Percentiles rank a stretch among this genome's conserved stretches.
Evolutionary conservation across 2,888 invertebrate species (phyloP).

Genomic region (Hypselothyrea guttata): DNA sequence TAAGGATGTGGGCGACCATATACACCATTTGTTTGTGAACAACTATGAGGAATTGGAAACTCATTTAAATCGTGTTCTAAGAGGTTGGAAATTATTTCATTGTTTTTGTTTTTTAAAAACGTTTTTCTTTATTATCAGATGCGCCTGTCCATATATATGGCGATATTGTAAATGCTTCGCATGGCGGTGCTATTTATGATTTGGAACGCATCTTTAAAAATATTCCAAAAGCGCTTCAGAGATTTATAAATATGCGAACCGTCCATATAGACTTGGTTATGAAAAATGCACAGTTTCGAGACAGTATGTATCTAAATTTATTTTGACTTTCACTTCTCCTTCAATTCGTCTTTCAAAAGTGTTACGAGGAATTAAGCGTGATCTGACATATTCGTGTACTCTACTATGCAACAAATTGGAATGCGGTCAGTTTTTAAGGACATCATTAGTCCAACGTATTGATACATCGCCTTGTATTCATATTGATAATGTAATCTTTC

Average conservation of each 20-base stretch:
- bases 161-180: constrained; percentile 88
- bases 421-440: constrained; percentile 52
- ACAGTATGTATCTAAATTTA: constrained; percentile 83
- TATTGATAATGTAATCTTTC: constrained; percentile 37
- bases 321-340: no score
- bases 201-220: constrained; percentile 88
- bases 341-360: constrained; percentile 18
- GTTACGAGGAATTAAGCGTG: constrained; percentile 59
- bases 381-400: constrained; percentile 59
- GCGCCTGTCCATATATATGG: constrained; percentile 86
- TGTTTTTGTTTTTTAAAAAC: neutral
- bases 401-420: constrained; percentile 50
- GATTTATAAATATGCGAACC: constrained; percentile 86
- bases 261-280: constrained; percentile 87
- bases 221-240: constrained; percentile 86
- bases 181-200: constrained; percentile 89
- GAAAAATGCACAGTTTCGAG: constrained; percentile 88
- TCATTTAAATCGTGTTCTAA: constrained; percentile 83
- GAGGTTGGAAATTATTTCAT: constrained; percentile 86
- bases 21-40: constrained; percentile 87
- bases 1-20: constrained; percentile 87
- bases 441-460: constrained; percentile 43
- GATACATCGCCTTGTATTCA: constrained; percentile 55
- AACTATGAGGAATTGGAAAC: constrained; percentile 90
- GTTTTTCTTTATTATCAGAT: constrained; percentile 48